Base-by-base conservation (phyloP, 2,113 vertebrate genomes). In the Rhea pennata region DNA sequence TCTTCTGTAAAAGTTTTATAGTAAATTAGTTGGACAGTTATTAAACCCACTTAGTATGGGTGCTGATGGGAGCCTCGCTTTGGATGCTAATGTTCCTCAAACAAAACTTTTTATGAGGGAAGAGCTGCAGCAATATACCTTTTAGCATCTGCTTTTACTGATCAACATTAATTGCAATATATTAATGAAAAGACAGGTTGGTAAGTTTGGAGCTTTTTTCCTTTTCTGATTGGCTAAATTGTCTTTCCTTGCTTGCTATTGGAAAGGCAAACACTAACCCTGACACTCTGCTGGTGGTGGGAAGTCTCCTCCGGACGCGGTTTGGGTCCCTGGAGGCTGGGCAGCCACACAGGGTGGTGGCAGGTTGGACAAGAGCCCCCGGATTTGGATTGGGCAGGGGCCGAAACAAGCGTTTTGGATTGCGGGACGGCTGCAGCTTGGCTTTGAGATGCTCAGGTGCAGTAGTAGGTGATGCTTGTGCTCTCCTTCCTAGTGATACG, bases 21-120 rank as follows among this genome's bases (percentile, higher is more conserved):
- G 95, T 93, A 96, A 97, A 97, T 96, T 97, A 93, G 72, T 95
- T 95, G 90, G 91, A 65, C 88, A 69, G 71, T 91, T 88, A 87
- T 56, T 90, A 91, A 94, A 93, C 92, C 82, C 67, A 91, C 88
- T 95, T 92, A 91, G 85, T 70, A 94, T 82, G 85, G 88, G 76
- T 82, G 50, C 56, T 92, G 90, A 75, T 90, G 85, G 92, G 94
- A 70, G 80, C 17, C 65, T 91, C 91, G 59, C 82, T 88, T 70
- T 54, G 66, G 61, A 40, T 87, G 64, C 61, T 84, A 62, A 17
- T 67, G 65, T 71, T 84, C 62, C 73, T 82, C 44, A 67, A 67
- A 58, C 77, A 56, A 27, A 50, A 17, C 44, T 91, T 81, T 88
- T 84, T 85, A 64, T 15, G 48, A 66, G 42, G 76, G 71, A 72